Evolutionary conservation across 2,797 vertebrate genomes (phyloP), one percentile per base, ranked within the genome.

Genomic region (Anabas testudineus): DNA sequence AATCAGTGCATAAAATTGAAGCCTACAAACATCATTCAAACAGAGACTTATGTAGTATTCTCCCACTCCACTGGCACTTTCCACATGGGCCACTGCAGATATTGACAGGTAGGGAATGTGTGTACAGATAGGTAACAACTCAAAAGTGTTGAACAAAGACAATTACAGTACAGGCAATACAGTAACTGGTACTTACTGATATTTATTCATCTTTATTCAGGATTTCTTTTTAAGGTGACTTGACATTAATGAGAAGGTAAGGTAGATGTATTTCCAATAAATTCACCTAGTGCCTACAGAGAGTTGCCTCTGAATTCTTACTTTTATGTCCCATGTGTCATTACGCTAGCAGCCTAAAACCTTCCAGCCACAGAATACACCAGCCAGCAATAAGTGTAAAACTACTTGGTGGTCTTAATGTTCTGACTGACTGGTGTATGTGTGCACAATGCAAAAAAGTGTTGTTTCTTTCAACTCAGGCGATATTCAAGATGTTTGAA

Each of bases 11-110:
- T 64, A 58, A 42, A 34, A 41, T 60, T 15, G 67, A 61, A 36
- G 49, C 37, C 53, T n/a, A 26, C 16, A 47, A 70, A 62, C 24
- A 32, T 83, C 55, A 65, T 57, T 68, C 22, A 55, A 10, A 48
- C 48, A 26, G 28, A 9, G 8, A 12, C 32, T 47, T 9, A 39
- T 66, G 32, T 48, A 24, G 21, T 48, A n/a, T 56, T 19, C 28
- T 26, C 22, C 30, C 10, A 4, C 13, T 48, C 28, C 37, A 9
- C 22, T 36, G 30, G 58, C 52, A 32, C 57, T 28, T 32, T 39
- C n/a, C 34, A 60, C 10, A 67, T 65, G 22, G 47, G 41, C 19
- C 30, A n/a, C 67, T 5, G 7, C 19, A 58, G 13, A 76, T 49
- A 39, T 34, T 66, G 45, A 47, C 45, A 60, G 19, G 53, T 43